These are phyloP conservation scores for Pocota personata DNA, from an alignment of 2,888 invertebrate genomes.

Conservation along the genomic window DNA sequence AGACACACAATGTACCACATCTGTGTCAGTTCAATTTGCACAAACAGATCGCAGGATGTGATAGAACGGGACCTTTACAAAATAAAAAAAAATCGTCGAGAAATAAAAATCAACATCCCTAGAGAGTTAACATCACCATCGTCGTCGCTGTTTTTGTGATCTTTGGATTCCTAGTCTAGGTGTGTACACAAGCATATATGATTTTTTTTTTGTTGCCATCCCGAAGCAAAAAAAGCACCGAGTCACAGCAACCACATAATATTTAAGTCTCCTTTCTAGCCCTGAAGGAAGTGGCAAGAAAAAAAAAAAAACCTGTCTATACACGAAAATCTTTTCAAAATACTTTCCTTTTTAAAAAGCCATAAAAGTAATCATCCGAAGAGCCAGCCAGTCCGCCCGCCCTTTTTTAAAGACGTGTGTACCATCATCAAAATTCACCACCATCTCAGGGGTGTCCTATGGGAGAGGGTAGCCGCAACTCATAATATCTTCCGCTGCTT, in stretches of 20 bases:
- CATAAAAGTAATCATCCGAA: conserved; percentile 47
- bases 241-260: conserved; percentile 17
- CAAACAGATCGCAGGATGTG: conserved; percentile 54
- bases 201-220: conserved; percentile 16
- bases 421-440: conserved; percentile 56
- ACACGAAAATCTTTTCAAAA: conserved; percentile 57
- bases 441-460: background rate
- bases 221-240: conserved; percentile 15
- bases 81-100: background rate
- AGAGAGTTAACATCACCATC: conserved; percentile 48
- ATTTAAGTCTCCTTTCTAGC: conserved; percentile 38
- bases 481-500: conserved; percentile 10
- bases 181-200: conserved; percentile 34
- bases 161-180: conserved; percentile 9
- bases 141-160: conserved; percentile 40
- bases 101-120: conserved; percentile 39
- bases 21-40: conserved; percentile 46
- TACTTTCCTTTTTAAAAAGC: conserved; percentile 40
- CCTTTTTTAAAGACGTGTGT: conserved; percentile 5
- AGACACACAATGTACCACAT: conserved; percentile 43
- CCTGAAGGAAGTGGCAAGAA: conserved; percentile 16
- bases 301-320: conserved; percentile 2
- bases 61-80: conserved; percentile 2
- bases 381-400: conserved; percentile 3
- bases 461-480: conserved; percentile 7